phyloP scores from a whole-genome alignment of 2,113 vertebrate genomes.

The Heteronetta atricapilla region DNA sequence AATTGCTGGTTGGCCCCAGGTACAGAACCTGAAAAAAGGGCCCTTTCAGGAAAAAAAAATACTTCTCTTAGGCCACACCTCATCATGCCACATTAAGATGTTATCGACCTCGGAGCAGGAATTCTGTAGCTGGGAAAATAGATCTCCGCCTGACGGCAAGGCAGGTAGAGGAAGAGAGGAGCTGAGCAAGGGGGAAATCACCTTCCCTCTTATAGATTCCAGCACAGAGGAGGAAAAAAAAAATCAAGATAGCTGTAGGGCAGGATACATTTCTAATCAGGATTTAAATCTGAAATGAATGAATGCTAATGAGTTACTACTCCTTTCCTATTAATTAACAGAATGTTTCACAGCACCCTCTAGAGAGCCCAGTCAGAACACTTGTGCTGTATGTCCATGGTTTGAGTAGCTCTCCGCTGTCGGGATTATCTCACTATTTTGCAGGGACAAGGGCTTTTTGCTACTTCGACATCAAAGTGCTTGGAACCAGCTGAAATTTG shows the following conservation, averaged over 20 bases:
- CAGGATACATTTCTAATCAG: constrained; percentile 11
- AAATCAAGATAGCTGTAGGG: not conserved
- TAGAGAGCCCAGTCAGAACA: constrained; percentile 3
- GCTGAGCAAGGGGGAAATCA: rapidly evolving
- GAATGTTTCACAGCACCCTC: constrained; percentile 11
- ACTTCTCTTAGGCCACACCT: not conserved
- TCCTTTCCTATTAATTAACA: constrained; percentile 30
- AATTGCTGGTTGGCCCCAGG: not conserved
- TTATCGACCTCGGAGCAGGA: not conserved
- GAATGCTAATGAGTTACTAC: constrained; percentile 42
- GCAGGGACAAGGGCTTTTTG: not conserved
- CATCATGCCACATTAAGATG: not conserved
- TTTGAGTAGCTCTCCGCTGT: not conserved
- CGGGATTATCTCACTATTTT: not conserved
- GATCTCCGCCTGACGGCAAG: not conserved
- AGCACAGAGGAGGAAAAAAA: not conserved
- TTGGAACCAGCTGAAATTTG: constrained; percentile 30
- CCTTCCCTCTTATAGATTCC: not conserved
- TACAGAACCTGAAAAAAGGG: not conserved
- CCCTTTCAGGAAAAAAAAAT: not conserved
- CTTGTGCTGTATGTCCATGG: not conserved
- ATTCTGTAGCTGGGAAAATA: not conserved
- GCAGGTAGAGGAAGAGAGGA: not conserved
- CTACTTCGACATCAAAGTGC: constrained; percentile 28
- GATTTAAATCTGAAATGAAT: constrained; percentile 35